Evolutionary conservation across 64 coral and sea anemone species (phyloP).

Genomic region (Stichodactyla helianthus): DNA sequence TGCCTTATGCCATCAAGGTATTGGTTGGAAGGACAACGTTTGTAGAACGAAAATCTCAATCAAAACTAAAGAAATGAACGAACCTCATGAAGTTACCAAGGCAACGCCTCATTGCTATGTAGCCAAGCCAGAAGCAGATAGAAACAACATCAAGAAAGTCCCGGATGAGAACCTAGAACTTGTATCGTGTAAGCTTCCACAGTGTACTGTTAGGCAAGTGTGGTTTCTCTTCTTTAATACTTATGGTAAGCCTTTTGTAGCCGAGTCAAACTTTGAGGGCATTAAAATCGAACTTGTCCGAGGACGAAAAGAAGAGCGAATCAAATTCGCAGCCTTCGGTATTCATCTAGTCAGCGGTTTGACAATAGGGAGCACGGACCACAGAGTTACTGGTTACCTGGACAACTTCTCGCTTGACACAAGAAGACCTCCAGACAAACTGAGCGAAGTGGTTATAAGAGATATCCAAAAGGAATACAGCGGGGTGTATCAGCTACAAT

Average conservation of each 20-base stretch:
- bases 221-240: conserved; percentile 83
- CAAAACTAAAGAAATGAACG: not conserved
- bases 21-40: conserved; percentile 35
- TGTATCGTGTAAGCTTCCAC: conserved; percentile 51
- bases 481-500: conserved; percentile 65
- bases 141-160: conserved; percentile 11
- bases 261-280: conserved; percentile 47
- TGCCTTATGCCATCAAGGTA: conserved; percentile 53
- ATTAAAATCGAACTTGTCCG: conserved; percentile 56
- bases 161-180: conserved; percentile 46
- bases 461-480: not conserved
- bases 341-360: conserved; percentile 55
- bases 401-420: conserved; percentile 29
- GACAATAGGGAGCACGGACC: conserved; percentile 23
- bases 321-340: conserved; percentile 80
- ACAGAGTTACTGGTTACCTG: conserved; percentile 24
- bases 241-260: conserved; percentile 49
- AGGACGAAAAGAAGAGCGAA: conserved; percentile 19
- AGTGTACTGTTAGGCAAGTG: conserved; percentile 83
- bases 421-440: conserved; percentile 35
- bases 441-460: conserved; percentile 25
- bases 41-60: conserved; percentile 26
- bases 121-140: conserved; percentile 30
- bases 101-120: conserved; percentile 61
- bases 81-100: not conserved